Evolutionary conservation across 2,888 invertebrate genomes (phyloP).

Genomic region (Plagiodera versicolora): DNA sequence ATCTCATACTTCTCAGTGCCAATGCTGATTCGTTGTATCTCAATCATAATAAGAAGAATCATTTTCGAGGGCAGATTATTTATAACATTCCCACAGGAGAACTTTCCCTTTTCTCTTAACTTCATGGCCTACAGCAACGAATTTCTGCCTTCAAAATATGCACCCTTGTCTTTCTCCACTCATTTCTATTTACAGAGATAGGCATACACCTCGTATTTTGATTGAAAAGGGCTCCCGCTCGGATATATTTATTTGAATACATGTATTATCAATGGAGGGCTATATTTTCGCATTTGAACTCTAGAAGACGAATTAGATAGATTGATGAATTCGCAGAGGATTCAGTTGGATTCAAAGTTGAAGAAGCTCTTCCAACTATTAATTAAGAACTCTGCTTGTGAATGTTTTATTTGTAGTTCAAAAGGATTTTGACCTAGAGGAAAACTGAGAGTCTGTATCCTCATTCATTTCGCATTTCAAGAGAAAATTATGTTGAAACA

Average conservation of each 20-base stretch:
- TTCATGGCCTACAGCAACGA: conserved; percentile 7
- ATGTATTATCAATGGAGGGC: neutral
- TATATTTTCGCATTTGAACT: neutral
- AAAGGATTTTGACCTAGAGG: no score
- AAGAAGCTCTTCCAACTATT: no score
- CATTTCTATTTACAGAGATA: conserved; percentile 9
- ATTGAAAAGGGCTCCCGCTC: conserved; percentile 3
- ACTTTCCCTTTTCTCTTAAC: conserved; percentile 2
- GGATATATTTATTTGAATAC: neutral
- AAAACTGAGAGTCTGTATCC: no score
- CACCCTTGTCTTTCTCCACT: conserved; percentile 8
- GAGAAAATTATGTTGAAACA: no score
- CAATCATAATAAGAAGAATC: neutral
- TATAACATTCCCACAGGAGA: neutral
- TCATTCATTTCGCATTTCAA: no score
- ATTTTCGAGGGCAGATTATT: no score
- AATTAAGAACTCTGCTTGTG: no score
- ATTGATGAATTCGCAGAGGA: neutral
- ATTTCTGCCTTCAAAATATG: conserved; percentile 10
- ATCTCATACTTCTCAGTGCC: no score
- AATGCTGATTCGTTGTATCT: no score
- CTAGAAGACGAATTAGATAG: neutral
- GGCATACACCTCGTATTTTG: neutral
- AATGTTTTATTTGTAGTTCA: no score
- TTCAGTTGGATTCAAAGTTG: neutral